Evolutionary conservation across 2,797 vertebrate genomes (phyloP).

Genomic region (Anguilla marmorata): DNA sequence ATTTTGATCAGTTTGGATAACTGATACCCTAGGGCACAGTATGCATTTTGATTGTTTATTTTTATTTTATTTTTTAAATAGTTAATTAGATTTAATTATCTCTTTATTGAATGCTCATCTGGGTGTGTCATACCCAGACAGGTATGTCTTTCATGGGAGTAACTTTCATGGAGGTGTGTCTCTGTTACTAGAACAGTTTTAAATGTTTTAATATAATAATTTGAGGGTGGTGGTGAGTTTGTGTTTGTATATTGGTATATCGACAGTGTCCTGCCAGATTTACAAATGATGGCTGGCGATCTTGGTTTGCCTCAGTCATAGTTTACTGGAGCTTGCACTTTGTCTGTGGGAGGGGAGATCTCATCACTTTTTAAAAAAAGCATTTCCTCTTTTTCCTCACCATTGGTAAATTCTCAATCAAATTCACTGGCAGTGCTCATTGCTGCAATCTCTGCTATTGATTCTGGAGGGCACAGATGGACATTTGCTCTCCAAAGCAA

Average conservation of each 20-base stretch:
- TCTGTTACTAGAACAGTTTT: neutral
- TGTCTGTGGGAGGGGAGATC: neutral
- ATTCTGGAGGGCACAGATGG: too few species aligned
- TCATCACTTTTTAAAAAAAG: too few species aligned
- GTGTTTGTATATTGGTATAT: neutral
- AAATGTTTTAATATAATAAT: too few species aligned
- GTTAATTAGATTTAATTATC: too few species aligned
- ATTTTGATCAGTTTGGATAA: neutral
- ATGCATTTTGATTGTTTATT: neutral
- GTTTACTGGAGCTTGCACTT: neutral
- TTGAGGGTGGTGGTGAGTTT: neutral
- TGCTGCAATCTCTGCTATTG: too few species aligned
- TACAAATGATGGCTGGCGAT: neutral
- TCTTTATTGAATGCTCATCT: neutral
- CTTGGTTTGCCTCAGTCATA: neutral
- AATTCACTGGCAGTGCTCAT: too few species aligned
- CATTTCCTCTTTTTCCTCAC: too few species aligned
- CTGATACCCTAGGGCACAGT: neutral
- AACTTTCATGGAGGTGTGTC: neutral
- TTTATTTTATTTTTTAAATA: neutral
- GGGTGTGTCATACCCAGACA: neutral
- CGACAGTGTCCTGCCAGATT: neutral
- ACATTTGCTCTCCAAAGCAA: too few species aligned
- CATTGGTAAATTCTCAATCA: too few species aligned
- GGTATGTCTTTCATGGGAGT: neutral